phyloP scores from a whole-genome alignment of 1,140 invertebrate genomes.

The Gonatopus flavifemur region DNA sequence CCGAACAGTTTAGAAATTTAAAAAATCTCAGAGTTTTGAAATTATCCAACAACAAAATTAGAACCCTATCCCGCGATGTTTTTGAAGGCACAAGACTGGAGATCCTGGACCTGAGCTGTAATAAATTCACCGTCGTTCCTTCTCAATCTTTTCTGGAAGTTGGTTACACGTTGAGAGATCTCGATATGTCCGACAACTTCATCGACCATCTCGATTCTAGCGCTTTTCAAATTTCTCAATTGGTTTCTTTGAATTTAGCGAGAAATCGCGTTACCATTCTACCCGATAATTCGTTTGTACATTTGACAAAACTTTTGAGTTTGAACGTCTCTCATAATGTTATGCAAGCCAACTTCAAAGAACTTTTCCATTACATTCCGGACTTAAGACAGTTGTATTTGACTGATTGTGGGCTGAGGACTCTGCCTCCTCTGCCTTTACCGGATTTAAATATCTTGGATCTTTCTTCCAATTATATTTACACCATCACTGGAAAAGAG shows the following conservation, averaged over 20 bases:
- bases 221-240: constrained; percentile 79
- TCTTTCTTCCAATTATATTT: constrained; percentile 73
- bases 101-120: constrained; percentile 76
- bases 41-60: constrained; percentile 74
- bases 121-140: constrained; percentile 76
- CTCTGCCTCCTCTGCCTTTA: constrained; percentile 71
- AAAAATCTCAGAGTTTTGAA: constrained; percentile 75
- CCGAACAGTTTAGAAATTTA: constrained; percentile 81
- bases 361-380: constrained; percentile 85
- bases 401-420: constrained; percentile 72
- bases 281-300: constrained; percentile 86
- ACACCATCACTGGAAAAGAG: constrained; percentile 63
- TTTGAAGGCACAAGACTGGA: constrained; percentile 80
- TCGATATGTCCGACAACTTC: constrained; percentile 78
- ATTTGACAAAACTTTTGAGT: constrained; percentile 73
- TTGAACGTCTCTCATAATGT: constrained; percentile 80
- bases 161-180: constrained; percentile 71
- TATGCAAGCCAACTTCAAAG: constrained; percentile 84
- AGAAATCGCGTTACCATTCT: constrained; percentile 81
- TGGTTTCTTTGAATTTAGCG: constrained; percentile 77
- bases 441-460: constrained; percentile 74
- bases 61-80: constrained; percentile 74
- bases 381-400: constrained; percentile 75
- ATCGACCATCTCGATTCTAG: constrained; percentile 86
- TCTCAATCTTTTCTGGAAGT: constrained; percentile 72